phyloP scores from a whole-genome alignment of 1,140 invertebrate species.

The Drosophila lowei region DNA sequence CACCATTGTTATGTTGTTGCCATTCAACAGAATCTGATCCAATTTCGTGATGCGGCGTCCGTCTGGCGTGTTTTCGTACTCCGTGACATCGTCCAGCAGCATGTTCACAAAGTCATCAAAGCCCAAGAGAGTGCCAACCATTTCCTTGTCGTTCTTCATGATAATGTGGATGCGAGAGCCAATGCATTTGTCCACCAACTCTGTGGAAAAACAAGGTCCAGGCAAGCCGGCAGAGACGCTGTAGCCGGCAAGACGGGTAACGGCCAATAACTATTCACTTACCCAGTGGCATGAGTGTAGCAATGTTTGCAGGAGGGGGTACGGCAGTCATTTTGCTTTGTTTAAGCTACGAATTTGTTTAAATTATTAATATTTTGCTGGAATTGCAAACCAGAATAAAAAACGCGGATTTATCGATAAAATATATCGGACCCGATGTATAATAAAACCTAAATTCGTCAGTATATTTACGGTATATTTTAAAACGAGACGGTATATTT shows the following conservation, averaged over 20 bases:
- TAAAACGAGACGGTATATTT: too few relatives aligned
- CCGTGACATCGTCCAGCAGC: slow-evolving; percentile 96
- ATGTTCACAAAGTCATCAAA: slow-evolving; percentile 99
- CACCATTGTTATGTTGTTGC: slow-evolving; percentile 99
- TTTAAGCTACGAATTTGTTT: slow-evolving; percentile 9
- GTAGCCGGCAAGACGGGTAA: too few relatives aligned
- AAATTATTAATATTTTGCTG: slow-evolving; percentile 11
- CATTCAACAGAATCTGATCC: slow-evolving; percentile 99
- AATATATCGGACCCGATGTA: too few relatives aligned
- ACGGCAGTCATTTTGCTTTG: slow-evolving; percentile 69
- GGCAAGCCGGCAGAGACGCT: slow-evolving; percentile 16
- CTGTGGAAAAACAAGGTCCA: slow-evolving; percentile 84
- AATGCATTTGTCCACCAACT: slow-evolving; percentile 99
- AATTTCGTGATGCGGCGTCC: slow-evolving; percentile 98
- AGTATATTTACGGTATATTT: too few relatives aligned
- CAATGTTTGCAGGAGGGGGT: slow-evolving; percentile 86
- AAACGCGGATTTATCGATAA: too few relatives aligned
- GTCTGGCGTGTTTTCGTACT: slow-evolving; percentile 98
- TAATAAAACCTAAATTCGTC: too few relatives aligned
- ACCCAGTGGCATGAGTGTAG: slow-evolving; percentile 89
- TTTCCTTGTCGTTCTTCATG: slow-evolving; percentile 99
- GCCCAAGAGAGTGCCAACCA: slow-evolving; percentile 97
- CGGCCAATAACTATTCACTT: slow-evolving; percentile 37
- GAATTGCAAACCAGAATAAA: neutral
- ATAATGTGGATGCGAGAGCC: slow-evolving; percentile 99